Evolutionary conservation across 2,888 invertebrate species (phyloP), one percentile per base, ranked within the genome.

Genomic region (Cataglyphis cursor): DNA sequence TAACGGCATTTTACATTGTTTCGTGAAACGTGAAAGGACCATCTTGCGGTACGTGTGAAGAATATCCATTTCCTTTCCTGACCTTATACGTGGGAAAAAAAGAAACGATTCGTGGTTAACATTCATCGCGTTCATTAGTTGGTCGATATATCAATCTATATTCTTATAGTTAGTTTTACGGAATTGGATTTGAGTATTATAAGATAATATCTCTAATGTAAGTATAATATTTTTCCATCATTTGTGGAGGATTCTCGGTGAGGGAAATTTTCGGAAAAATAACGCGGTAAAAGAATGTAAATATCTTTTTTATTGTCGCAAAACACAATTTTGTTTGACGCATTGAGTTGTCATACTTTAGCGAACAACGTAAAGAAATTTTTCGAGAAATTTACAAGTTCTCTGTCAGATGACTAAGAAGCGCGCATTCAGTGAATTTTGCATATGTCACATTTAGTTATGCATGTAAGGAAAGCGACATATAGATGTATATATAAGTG

Each of bases 231-330:
- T 31, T 31, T 31, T 44, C 15, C 24, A 24, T 41, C 2, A 44
- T 0, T 0, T 31, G 28, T 15, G 18, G 2, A 57, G 15, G 21
- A 24, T 38, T 57, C 10, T 21, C 61, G 15, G 0, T 12, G n/a
- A 21, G n/a, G 12, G 4, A 38, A n/a, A 57, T n/a, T n/a, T 12
- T 21, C 18, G n/a, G 8, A 38, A 38, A 64, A 38, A 24, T n/a
- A 38, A 24, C 24, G 18, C 18, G 31, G 3, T 61, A 73, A 24
- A 41, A n/a, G 12, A 31, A 48, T 31, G 8, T 38, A 6, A 65
- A 76, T 76, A 76, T 76, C n/a, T 76, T 41, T 54, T 38, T 51
- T 12, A 54, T n/a, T 24, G 75, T 48, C 35, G 5, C 3, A 15
- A 5, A 28, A 31, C 3, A 62, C 21, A 64, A 35, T 61, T 41